phyloP scores from a whole-genome alignment of 1,140 invertebrate species.

The Sarcophaga bullata region DNA sequence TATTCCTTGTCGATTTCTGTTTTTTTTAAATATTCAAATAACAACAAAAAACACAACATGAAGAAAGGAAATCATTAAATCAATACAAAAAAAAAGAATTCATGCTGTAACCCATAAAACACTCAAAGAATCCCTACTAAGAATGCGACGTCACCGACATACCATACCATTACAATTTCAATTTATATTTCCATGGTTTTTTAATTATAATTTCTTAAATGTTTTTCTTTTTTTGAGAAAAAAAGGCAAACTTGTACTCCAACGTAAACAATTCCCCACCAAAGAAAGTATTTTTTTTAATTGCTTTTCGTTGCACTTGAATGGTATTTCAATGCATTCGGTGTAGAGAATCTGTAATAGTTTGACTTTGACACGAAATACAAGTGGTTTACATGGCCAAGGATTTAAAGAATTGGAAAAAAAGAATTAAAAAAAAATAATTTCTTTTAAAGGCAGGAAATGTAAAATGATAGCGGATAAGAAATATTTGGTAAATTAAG shows the following conservation, averaged over 20 bases:
- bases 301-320: constrained; percentile 21
- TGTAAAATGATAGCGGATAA: constrained; percentile 8
- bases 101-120: no score
- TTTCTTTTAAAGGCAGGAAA: constrained; percentile 13
- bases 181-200: no score
- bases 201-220: no score
- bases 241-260: no score
- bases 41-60: background rate
- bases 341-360: background rate
- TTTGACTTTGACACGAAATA: background rate
- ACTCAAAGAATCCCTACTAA: no score
- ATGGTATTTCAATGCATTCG: background rate
- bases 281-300: background rate
- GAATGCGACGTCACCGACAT: no score
- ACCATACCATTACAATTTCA: no score
- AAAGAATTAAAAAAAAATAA: background rate
- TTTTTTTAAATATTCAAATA: no score
- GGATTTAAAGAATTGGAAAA: constrained; percentile 2
- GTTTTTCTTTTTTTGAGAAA: no score
- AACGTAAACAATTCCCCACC: no score
- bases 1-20: background rate
- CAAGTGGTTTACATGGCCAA: background rate
- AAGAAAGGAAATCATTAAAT: background rate
- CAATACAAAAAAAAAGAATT: no score
- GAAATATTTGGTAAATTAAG: background rate